Evolutionary conservation across 1,140 invertebrate species (phyloP).

Genomic region (Drosophila rufa): DNA sequence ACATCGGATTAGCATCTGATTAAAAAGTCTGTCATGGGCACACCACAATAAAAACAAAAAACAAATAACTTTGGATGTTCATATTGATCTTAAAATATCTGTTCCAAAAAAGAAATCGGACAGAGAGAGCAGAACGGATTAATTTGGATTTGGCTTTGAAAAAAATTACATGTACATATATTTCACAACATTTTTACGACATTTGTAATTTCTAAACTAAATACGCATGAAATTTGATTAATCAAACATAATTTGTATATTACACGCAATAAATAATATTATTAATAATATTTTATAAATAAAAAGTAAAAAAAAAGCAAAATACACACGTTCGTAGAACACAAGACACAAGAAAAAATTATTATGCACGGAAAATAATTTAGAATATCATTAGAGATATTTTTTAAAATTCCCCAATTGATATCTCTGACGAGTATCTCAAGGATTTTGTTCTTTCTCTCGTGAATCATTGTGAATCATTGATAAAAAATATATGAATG

Average conservation of each 20-base stretch:
- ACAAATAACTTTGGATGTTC: neutral
- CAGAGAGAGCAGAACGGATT: constrained; percentile 1
- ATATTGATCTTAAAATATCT: constrained; percentile 18
- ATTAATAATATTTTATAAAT: too few relatives aligned
- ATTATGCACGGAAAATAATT: constrained; percentile 1
- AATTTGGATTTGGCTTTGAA: neutral
- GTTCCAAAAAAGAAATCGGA: neutral
- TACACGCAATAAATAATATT: neutral
- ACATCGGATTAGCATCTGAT: constrained; percentile 27
- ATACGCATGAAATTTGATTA: neutral
- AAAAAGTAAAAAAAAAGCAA: neutral
- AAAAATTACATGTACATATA: neutral
- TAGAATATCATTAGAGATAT: neutral
- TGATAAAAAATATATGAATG: constrained; percentile 22
- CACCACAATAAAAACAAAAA: constrained; percentile 3
- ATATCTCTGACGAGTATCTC: too few relatives aligned
- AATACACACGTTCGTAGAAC: neutral
- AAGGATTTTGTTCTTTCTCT: constrained; percentile 1
- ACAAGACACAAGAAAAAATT: constrained; percentile 24
- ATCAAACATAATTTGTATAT: too few relatives aligned
- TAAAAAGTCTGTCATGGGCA: neutral
- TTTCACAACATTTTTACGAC: neutral
- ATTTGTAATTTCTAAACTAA: neutral
- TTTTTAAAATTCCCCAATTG: neutral
- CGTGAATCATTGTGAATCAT: neutral